Conservation (phyloP, 2,113 vertebrate genomes). For the Pachycephala philippinensis region DNA sequence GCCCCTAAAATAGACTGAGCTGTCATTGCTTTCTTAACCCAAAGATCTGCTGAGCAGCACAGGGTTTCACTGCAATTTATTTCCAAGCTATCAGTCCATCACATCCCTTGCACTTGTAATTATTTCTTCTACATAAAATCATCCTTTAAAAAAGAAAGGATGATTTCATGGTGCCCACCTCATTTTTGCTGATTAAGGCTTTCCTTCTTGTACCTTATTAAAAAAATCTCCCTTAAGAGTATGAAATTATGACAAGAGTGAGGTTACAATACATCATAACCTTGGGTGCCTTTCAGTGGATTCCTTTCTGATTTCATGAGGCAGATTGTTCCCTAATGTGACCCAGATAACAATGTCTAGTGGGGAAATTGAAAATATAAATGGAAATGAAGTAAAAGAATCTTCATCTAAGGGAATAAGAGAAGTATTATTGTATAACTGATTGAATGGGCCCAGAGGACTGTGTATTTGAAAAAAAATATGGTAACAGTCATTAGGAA, state of each 20-base stretch:
- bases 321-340: conserved; percentile 73
- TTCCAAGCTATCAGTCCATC: conserved; percentile 56
- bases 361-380: conserved; percentile 82
- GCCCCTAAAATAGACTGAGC: background rate
- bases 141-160: background rate
- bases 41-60: background rate
- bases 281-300: conserved; percentile 71
- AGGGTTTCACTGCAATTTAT: conserved; percentile 59
- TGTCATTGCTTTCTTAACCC: conserved; percentile 18
- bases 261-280: conserved; percentile 67
- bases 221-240: conserved; percentile 59
- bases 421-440: conserved; percentile 74
- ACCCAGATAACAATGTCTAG: conserved; percentile 84
- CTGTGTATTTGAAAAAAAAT: conserved; percentile 41
- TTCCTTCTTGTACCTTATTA: conserved; percentile 45
- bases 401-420: conserved; percentile 69
- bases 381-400: conserved; percentile 82
- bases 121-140: conserved; percentile 62
- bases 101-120: conserved; percentile 55
- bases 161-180: background rate
- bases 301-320: conserved; percentile 71
- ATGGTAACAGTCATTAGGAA: conserved; percentile 66
- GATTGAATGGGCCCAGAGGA: conserved; percentile 71
- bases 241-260: conserved; percentile 57
- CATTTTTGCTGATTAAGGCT: conserved; percentile 69